Evolutionary conservation across 2,888 invertebrate species (phyloP).

Genomic region (Synanthedon vespiformis): DNA sequence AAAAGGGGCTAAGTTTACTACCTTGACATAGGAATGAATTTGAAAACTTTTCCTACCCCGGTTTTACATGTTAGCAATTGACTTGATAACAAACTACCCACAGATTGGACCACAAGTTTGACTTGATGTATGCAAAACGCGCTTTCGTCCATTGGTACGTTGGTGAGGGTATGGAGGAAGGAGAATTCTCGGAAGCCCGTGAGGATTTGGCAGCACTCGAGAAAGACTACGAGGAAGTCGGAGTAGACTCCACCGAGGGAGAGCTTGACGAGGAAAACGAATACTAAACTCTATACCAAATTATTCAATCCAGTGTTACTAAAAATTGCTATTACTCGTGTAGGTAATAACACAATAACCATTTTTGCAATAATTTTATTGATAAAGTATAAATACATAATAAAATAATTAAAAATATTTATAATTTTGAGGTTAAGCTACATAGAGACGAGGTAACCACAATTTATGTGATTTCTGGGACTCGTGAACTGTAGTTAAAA

Average conservation of each 20-base stretch:
- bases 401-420: too few species aligned
- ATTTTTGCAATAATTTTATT: too few species aligned
- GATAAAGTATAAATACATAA: too few species aligned
- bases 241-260: conserved; percentile 79
- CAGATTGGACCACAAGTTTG: conserved; percentile 93
- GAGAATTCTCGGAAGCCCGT: conserved; percentile 88
- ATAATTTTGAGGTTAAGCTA: too few species aligned
- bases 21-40: too few species aligned
- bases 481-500: too few species aligned
- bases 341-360: background rate
- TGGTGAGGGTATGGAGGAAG: conserved; percentile 89
- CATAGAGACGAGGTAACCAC: too few species aligned
- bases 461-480: too few species aligned
- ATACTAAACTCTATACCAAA: conserved; percentile 47
- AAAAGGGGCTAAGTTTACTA: too few species aligned
- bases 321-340: conserved; percentile 1
- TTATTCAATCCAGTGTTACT: background rate
- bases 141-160: conserved; percentile 97
- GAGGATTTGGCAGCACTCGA: conserved; percentile 86
- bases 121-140: conserved; percentile 95
- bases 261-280: conserved; percentile 78
- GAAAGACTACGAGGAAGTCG: conserved; percentile 84
- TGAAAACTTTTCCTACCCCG: too few species aligned
- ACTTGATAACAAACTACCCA: too few species aligned
- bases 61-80: too few species aligned